These are phyloP conservation scores for Ennomos quercinarius DNA, from an alignment of 2,888 invertebrate species.

Conservation along the genomic window DNA sequence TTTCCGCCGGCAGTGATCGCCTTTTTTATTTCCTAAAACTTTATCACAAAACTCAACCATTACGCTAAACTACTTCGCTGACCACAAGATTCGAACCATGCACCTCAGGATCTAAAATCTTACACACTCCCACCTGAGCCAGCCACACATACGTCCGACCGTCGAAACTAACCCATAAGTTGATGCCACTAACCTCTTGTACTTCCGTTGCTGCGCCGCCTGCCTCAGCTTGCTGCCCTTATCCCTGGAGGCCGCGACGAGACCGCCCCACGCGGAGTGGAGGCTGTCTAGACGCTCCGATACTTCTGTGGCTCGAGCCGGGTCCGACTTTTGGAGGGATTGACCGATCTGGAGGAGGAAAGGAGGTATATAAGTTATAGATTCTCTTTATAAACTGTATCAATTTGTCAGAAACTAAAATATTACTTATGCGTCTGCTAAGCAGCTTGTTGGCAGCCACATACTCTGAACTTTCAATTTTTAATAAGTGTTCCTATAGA, in stretches of 20 bases:
- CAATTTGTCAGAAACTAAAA: too few species aligned
- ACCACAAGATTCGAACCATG: too few species aligned
- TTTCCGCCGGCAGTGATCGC: too few species aligned
- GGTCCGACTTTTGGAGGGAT: conserved; percentile 75
- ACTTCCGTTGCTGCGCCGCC: conserved; percentile 93
- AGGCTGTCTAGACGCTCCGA: conserved; percentile 92
- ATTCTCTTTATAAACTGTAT: too few species aligned
- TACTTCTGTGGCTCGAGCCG: conserved; percentile 89
- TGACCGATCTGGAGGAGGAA: conserved; percentile 66
- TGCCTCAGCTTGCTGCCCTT: conserved; percentile 92
- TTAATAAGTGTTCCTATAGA: too few species aligned
- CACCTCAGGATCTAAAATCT: too few species aligned
- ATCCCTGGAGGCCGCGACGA: conserved; percentile 94
- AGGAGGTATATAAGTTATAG: not conserved
- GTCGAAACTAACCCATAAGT: not conserved
- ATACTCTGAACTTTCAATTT: too few species aligned
- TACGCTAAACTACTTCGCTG: too few species aligned
- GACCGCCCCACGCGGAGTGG: conserved; percentile 93
- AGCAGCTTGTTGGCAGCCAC: too few species aligned
- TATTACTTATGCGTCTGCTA: too few species aligned
- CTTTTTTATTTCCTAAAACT: too few species aligned
- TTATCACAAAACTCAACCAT: too few species aligned
- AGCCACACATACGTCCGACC: conserved; percentile 40
- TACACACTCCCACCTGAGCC: not conserved
- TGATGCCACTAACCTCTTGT: conserved; percentile 56